Conservation (phyloP, 2,797 vertebrate species). For the Chelmon rostratus region DNA sequence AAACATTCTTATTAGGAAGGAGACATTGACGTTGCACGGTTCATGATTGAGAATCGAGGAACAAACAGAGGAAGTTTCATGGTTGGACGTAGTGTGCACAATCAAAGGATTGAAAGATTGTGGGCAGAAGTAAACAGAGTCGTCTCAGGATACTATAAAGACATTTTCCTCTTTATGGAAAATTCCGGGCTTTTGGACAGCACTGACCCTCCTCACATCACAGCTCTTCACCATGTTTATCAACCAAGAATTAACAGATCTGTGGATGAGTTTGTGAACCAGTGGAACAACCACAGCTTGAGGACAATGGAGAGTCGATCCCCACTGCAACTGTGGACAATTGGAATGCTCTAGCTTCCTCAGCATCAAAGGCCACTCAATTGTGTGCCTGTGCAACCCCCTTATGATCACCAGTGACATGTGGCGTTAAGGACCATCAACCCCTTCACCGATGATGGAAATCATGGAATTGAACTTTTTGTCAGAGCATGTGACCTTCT, state of each 20-base stretch:
- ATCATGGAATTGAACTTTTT: slow-evolving; percentile 1
- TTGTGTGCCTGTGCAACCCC: not conserved
- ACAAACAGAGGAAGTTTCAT: not conserved
- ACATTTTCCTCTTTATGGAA: slow-evolving; percentile 17
- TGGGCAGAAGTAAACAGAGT: slow-evolving; percentile 1
- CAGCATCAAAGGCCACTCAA: not conserved
- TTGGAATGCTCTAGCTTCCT: slow-evolving; percentile 1
- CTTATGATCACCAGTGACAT: slow-evolving; percentile 2
- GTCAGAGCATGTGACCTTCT: not conserved
- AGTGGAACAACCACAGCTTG: not conserved
- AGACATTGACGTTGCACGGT: no score
- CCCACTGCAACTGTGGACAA: not conserved
- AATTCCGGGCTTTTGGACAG: not conserved
- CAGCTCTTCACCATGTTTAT: slow-evolving; percentile 4
- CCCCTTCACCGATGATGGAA: slow-evolving; percentile 8
- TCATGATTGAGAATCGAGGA: no score
- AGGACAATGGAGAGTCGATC: not conserved
- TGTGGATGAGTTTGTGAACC: not conserved
- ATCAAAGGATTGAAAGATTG: not conserved
- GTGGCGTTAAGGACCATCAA: not conserved
- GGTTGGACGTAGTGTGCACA: slow-evolving; percentile 5
- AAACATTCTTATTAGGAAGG: no score
- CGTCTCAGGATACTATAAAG: slow-evolving; percentile 5
- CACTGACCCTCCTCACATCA: not conserved
- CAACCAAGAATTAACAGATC: not conserved